phyloP scores from a whole-genome alignment of 2,888 invertebrate genomes.

The Drosophila anceps region DNA sequence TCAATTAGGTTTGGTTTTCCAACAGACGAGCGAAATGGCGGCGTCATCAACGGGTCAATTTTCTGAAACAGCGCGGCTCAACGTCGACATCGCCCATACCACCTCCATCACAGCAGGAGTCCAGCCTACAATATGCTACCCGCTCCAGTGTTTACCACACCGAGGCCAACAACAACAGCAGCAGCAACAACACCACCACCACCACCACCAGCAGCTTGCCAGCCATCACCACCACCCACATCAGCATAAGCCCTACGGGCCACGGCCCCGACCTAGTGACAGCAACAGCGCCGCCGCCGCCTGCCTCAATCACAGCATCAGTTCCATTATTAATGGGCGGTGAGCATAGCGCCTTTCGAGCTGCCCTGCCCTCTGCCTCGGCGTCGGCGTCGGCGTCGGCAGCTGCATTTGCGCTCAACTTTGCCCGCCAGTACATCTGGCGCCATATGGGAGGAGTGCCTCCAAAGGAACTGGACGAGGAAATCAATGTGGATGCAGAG shows the following conservation, averaged over 20 bases:
- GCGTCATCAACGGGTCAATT: constrained; percentile 97
- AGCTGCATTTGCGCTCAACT: constrained; percentile 86
- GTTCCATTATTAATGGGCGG: constrained; percentile 91
- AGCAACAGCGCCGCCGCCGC: constrained; percentile 85
- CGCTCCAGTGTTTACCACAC: constrained; percentile 42
- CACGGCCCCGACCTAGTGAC: constrained; percentile 43
- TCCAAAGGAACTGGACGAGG: constrained; percentile 86
- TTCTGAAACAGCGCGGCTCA: constrained; percentile 93
- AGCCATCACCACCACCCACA: constrained; percentile 24
- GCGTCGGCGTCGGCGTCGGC: constrained; percentile 85
- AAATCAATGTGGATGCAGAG: constrained; percentile 92
- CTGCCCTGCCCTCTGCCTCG: constrained; percentile 86
- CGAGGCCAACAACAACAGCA: constrained; percentile 6
- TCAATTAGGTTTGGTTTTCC: constrained; percentile 99
- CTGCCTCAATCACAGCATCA: constrained; percentile 85
- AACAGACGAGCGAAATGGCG: constrained; percentile 99
- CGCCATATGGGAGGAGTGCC: constrained; percentile 60
- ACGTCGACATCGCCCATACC: constrained; percentile 83
- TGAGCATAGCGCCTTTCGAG: constrained; percentile 95
- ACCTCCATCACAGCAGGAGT: constrained; percentile 48
- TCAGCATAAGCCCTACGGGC: constrained; percentile 44
- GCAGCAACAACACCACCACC: constrained; percentile 6
- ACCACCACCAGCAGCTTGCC: constrained; percentile 20
- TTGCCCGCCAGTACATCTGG: constrained; percentile 82
- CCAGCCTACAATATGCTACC: constrained; percentile 38